These are phyloP conservation scores for Microdon myrmicae DNA, from an alignment of 2,888 invertebrate species.

Conservation along the genomic window DNA sequence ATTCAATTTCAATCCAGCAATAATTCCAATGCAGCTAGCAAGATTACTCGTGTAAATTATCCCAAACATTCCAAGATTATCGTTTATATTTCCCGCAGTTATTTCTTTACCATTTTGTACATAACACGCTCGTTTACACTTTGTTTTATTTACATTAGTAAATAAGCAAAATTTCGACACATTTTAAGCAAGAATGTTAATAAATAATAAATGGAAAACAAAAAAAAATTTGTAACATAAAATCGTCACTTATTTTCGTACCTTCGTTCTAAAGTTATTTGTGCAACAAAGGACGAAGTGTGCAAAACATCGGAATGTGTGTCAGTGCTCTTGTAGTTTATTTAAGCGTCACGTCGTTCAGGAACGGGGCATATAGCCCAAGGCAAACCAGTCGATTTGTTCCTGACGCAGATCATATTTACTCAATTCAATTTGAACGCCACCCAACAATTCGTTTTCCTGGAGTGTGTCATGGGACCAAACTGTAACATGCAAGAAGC, in stretches of 20 bases:
- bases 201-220: constrained; percentile 41
- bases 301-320: constrained; percentile 43
- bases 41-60: no score
- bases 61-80: no score
- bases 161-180: constrained; percentile 21
- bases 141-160: constrained; percentile 38
- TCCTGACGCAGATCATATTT: constrained; percentile 81
- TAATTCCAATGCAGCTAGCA: no score
- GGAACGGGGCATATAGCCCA: constrained; percentile 67
- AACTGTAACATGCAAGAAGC: constrained; percentile 89
- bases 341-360: constrained; percentile 26
- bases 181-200: constrained; percentile 23
- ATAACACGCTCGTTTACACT: constrained; percentile 17
- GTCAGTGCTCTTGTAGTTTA: constrained; percentile 11
- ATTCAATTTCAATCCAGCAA: no score
- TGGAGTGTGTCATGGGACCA: constrained; percentile 95
- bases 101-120: constrained; percentile 38
- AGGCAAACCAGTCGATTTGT: constrained; percentile 86
- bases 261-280: constrained; percentile 9
- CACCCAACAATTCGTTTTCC: constrained; percentile 94
- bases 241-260: constrained; percentile 20
- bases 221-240: constrained; percentile 6
- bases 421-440: constrained; percentile 82
- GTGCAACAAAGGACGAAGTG: constrained; percentile 18
- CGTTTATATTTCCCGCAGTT: no score